These are phyloP conservation scores for Xerus inauris DNA, from an alignment of 2,113 vertebrate species.

Conservation along the genomic window DNA sequence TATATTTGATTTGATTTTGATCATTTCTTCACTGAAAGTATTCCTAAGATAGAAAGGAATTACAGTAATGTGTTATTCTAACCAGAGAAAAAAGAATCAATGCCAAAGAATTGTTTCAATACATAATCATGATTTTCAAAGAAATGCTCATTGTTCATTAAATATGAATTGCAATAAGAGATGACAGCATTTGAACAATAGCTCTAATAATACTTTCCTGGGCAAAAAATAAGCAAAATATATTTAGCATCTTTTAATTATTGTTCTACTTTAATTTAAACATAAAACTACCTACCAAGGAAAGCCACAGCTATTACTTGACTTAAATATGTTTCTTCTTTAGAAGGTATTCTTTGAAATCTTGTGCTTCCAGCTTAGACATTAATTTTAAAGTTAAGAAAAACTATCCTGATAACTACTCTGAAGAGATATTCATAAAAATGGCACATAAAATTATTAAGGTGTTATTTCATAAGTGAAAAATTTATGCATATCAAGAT, in stretches of 20 bases:
- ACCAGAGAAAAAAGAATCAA: neutral
- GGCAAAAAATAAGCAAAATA: conserved; percentile 28
- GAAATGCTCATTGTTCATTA: neutral
- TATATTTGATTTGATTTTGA: neutral
- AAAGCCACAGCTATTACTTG: neutral
- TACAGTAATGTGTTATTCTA: neutral
- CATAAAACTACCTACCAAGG: conserved; percentile 21
- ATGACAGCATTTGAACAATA: conserved; percentile 39
- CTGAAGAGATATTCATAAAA: neutral
- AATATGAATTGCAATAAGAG: neutral
- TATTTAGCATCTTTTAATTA: conserved; percentile 51
- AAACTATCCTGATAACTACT: neutral
- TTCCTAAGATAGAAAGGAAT: neutral
- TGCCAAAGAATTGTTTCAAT: neutral
- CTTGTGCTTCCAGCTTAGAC: conserved; percentile 9
- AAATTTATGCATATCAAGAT: conserved; percentile 4
- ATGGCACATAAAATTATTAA: neutral
- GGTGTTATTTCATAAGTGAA: neutral
- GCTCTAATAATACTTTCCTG: conserved; percentile 43
- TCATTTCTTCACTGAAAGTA: neutral
- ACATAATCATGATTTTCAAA: conserved; percentile 38
- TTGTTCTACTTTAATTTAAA: conserved; percentile 33
- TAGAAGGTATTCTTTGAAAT: neutral
- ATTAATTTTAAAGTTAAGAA: conserved; percentile 50
- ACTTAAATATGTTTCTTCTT: conserved; percentile 43